Conservation (phyloP, 2,888 invertebrate genomes). For the Hydrotaea cyrtoneurina region DNA sequence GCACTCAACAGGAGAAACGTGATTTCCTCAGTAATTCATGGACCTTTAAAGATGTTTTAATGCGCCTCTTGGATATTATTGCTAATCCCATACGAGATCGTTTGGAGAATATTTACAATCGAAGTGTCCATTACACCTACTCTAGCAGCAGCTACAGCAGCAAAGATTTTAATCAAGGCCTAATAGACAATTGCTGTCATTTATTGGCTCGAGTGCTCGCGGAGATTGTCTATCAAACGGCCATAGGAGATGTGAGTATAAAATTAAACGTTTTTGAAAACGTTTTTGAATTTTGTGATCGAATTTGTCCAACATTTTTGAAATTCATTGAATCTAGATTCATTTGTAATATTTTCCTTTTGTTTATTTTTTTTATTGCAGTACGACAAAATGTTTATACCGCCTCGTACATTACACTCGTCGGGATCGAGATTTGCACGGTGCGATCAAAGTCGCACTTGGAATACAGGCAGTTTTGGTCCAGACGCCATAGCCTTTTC, state of each 20-base stretch:
- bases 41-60: conserved; percentile 89
- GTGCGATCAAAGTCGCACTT: conserved; percentile 93
- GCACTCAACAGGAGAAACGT: conserved; percentile 82
- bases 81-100: conserved; percentile 87
- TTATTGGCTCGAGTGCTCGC: conserved; percentile 91
- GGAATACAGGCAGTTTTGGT: conserved; percentile 98
- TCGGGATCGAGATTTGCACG: conserved; percentile 95
- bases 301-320: too few relatives aligned
- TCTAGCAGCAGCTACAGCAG: conserved; percentile 71
- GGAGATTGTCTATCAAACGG: conserved; percentile 91
- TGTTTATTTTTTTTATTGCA: conserved; percentile 62
- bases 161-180: conserved; percentile 82
- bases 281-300: too few relatives aligned
- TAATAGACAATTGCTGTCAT: conserved; percentile 87
- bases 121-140: conserved; percentile 79
- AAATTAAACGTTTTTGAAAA: background rate
- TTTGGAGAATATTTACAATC: conserved; percentile 79
- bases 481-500: conserved; percentile 98
- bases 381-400: conserved; percentile 80
- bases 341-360: too few relatives aligned
- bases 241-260: conserved; percentile 85
- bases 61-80: conserved; percentile 90
- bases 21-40: conserved; percentile 80
- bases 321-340: too few relatives aligned
- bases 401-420: conserved; percentile 89